These are phyloP conservation scores for Dasypus novemcinctus DNA, from an alignment of 2,113 vertebrate species.

Conservation along the genomic window DNA sequence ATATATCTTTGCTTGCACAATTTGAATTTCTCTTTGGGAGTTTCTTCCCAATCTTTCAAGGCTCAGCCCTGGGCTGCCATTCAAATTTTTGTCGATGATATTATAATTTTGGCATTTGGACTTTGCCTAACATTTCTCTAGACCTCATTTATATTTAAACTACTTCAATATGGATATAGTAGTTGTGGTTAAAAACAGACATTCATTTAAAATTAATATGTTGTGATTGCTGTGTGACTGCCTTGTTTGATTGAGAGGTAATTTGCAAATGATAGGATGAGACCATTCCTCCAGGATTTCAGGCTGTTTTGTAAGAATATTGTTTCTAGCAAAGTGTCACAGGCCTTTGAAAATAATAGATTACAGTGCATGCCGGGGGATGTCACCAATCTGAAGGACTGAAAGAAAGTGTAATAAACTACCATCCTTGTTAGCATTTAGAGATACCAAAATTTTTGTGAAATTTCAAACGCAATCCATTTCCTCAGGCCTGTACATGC, in stretches of 20 bases:
- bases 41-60: not conserved
- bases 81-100: constrained; percentile 27
- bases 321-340: constrained; percentile 19
- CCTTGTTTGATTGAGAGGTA: constrained; percentile 61
- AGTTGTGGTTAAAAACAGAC: constrained; percentile 58
- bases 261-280: constrained; percentile 38
- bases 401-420: constrained; percentile 27
- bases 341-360: constrained; percentile 42
- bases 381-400: constrained; percentile 19
- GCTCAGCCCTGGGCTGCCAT: not conserved
- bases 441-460: constrained; percentile 38
- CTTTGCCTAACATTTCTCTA: constrained; percentile 56
- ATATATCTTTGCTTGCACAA: not conserved
- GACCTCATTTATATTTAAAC: constrained; percentile 69
- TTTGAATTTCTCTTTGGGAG: constrained; percentile 19
- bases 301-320: not conserved
- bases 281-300: constrained; percentile 19
- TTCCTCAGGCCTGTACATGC: not conserved
- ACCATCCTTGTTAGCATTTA: constrained; percentile 37
- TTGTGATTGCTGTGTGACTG: not conserved
- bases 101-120: constrained; percentile 10
- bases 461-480: constrained; percentile 30
- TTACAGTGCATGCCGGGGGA: not conserved
- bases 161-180: constrained; percentile 60
- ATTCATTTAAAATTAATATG: constrained; percentile 64